Conservation (phyloP, 2,888 invertebrate genomes). For the Malacosoma neustria region DNA sequence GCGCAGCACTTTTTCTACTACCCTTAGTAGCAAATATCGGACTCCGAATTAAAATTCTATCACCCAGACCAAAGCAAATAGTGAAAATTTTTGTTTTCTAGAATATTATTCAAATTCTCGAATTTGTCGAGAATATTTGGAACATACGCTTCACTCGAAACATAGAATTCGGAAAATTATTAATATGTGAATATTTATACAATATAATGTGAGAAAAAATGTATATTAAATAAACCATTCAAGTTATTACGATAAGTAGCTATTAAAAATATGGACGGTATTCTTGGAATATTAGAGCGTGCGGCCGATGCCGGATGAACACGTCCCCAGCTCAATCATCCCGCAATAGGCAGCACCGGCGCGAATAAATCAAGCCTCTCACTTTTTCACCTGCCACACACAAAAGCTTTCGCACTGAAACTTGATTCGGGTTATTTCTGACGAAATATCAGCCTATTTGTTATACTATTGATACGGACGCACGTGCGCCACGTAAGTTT, state of each 20-base stretch:
- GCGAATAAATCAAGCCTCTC: slow-evolving; percentile 71
- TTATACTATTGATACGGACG: slow-evolving; percentile 72
- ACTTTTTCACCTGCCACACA: slow-evolving; percentile 75
- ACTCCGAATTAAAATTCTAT: too few species aligned
- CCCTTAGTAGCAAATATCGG: too few species aligned
- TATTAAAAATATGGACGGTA: slow-evolving; percentile 33
- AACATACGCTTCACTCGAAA: too few species aligned
- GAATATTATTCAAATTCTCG: too few species aligned
- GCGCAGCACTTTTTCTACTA: too few species aligned
- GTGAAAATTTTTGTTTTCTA: too few species aligned
- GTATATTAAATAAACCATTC: too few species aligned
- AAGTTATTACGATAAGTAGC: slow-evolving; percentile 13
- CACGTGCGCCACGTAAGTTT: slow-evolving; percentile 69
- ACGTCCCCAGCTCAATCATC: slow-evolving; percentile 71
- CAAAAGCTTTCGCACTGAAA: slow-evolving; percentile 71
- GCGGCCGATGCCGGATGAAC: slow-evolving; percentile 64
- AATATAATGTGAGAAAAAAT: too few species aligned
- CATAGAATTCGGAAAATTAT: too few species aligned
- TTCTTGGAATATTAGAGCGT: slow-evolving; percentile 65
- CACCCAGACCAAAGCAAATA: too few species aligned
- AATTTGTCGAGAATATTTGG: too few species aligned
- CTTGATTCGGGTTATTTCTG: slow-evolving; percentile 75
- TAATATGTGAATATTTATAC: too few species aligned
- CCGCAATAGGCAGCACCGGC: slow-evolving; percentile 65
- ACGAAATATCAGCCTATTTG: slow-evolving; percentile 74